These are phyloP conservation scores for Nezara viridula DNA, from an alignment of 2,888 invertebrate species.

Conservation along the genomic window DNA sequence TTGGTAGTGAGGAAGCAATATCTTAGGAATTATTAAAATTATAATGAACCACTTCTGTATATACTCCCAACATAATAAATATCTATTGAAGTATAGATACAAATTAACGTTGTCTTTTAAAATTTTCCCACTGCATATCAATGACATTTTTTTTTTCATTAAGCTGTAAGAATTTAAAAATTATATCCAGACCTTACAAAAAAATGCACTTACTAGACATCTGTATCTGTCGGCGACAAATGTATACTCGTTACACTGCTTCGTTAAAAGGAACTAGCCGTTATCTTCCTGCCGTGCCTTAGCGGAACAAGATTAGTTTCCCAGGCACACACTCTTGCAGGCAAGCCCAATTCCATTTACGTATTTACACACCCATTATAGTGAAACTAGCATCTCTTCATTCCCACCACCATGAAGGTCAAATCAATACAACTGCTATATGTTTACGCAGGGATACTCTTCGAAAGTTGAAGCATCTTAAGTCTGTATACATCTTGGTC, in stretches of 20 bases:
- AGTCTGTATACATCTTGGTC: no score
- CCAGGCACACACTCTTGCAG: background rate
- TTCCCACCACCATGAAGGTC: background rate
- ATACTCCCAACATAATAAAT: no score
- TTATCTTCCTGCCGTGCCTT: background rate
- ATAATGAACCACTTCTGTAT: no score
- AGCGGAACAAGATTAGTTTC: background rate
- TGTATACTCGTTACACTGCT: background rate
- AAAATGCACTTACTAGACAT: background rate
- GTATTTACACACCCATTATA: background rate
- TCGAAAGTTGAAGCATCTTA: no score
- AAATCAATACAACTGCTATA: background rate
- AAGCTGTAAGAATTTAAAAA: background rate
- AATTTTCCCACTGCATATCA: background rate
- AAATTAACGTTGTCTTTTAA: no score
- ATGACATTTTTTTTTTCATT: background rate
- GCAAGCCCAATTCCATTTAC: background rate
- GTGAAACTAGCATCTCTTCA: background rate
- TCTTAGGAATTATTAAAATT: no score
- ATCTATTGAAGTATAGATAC: no score
- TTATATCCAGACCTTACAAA: background rate
- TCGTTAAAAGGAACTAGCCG: background rate
- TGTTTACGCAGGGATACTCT: no score
- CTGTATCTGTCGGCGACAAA: background rate
- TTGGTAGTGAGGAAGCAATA: no score